These are phyloP conservation scores for Camarhynchus parvulus DNA, from an alignment of 2,113 vertebrate genomes.

Conservation along the genomic window DNA sequence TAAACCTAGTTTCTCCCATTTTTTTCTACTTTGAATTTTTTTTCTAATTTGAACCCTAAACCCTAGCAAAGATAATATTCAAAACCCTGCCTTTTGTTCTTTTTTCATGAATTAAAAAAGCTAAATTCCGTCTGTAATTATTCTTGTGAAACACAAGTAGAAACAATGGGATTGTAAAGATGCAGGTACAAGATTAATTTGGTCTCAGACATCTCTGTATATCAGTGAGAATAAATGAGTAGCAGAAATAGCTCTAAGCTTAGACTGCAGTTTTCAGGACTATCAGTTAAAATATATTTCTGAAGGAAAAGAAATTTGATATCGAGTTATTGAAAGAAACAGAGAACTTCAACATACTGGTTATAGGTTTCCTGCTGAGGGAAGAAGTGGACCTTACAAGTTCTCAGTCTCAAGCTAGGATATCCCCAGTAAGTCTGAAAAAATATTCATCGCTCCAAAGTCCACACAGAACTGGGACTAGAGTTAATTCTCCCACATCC, in stretches of 20 bases:
- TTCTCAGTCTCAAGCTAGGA: neutral
- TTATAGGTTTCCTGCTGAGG: neutral
- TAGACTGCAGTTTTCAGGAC: neutral
- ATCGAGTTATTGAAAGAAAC: neutral
- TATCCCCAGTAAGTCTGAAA: neutral
- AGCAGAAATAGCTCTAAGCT: neutral
- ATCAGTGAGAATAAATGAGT: neutral
- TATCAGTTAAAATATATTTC: neutral
- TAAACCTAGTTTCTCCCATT: neutral
- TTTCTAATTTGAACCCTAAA: neutral
- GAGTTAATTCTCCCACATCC: neutral
- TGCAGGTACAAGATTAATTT: neutral
- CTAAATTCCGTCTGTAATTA: neutral
- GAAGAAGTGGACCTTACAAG: neutral
- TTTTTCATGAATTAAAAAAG: neutral
- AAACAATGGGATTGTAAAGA: neutral
- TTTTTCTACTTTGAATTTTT: neutral
- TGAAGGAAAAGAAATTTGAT: neutral
- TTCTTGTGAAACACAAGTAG: neutral
- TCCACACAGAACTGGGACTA: neutral
- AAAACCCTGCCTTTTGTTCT: neutral
- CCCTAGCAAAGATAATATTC: neutral
- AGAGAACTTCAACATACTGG: neutral
- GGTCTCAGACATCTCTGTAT: neutral
- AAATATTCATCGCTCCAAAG: neutral